Evolutionary conservation across 1,140 invertebrate genomes (phyloP).

Genomic region (Carposina sasakii): DNA sequence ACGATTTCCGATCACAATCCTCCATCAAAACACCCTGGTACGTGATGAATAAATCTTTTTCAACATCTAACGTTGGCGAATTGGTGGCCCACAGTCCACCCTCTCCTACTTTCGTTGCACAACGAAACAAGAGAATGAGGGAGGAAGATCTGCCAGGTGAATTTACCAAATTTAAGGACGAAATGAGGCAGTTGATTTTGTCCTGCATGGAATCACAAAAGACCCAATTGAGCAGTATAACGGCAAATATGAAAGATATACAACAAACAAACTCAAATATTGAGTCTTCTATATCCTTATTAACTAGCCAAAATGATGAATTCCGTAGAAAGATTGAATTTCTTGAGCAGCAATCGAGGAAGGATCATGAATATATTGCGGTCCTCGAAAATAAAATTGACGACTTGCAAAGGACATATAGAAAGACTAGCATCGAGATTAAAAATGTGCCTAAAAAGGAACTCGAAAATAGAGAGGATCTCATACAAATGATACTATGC

Average conservation of each 20-base stretch:
- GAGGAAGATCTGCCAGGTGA: background rate
- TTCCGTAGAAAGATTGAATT: background rate
- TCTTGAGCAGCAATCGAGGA: background rate
- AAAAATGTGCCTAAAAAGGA: conserved; percentile 2
- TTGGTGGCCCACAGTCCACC: too few relatives aligned
- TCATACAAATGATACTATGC: background rate
- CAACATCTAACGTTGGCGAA: too few relatives aligned
- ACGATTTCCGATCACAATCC: too few relatives aligned
- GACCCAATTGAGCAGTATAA: background rate
- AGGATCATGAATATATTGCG: background rate
- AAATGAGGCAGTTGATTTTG: background rate
- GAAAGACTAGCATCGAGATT: background rate
- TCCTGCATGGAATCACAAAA: background rate
- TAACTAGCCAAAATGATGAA: conserved; percentile 1
- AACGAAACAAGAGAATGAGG: background rate
- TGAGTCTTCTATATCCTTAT: background rate
- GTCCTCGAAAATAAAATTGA: background rate
- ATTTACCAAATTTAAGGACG: background rate
- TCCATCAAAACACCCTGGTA: too few relatives aligned
- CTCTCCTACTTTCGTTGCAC: background rate
- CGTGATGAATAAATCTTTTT: too few relatives aligned
- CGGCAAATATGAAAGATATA: background rate
- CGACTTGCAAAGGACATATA: background rate
- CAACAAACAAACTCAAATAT: background rate
- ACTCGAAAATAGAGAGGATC: background rate